Evolutionary conservation across 2,797 vertebrate genomes (phyloP), one percentile per base, ranked within the genome.

Genomic region (Hylomyscus alleni): DNA sequence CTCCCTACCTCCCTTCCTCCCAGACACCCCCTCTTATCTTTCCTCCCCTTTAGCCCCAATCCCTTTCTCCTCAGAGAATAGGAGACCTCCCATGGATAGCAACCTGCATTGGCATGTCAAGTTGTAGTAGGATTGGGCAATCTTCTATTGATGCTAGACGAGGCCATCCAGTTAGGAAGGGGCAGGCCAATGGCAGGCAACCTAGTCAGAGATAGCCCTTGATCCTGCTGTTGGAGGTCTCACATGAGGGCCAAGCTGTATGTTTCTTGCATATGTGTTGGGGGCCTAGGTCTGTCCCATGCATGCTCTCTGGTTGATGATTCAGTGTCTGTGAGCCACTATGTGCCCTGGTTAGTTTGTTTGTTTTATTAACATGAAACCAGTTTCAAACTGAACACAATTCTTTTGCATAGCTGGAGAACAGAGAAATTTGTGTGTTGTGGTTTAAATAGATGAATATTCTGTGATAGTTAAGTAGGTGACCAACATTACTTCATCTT

Each of bases 351-450:
- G 34, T n/a, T 69, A 69, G 17, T 37, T 58, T 58, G 56, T 58
- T 58, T 56, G 17, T 67, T 62, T 31, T 62, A 94, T 90, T 81
- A 91, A 62, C 52, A 78, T 91, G 37, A 94, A 34, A 44, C 90
- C n/a, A 89, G 14, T 60, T 92, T 75, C 44, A 73, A 56, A 91
- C n/a, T 90, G 52, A 50, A 2, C 86, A 1, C 72, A 19, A 81
- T 60, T 60, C 78, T 87, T 95, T 86, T 7, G 56, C 4, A 14
- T 82, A 85, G 24, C 69, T 69, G 4, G 77, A 47, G 8, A 75
- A 69, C 77, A 8, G 22, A 94, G 58, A 95, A 95, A 40, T 29
- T 1, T 29, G 15, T 76, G 13, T 94, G 14, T 84, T 52, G 50
- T 91, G 29, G 29, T 60, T n/a, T 84, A 92, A 62, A 8, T 19